These are phyloP conservation scores for Phyllotreta cruciferae DNA, from an alignment of 2,888 invertebrate genomes.

Conservation along the genomic window DNA sequence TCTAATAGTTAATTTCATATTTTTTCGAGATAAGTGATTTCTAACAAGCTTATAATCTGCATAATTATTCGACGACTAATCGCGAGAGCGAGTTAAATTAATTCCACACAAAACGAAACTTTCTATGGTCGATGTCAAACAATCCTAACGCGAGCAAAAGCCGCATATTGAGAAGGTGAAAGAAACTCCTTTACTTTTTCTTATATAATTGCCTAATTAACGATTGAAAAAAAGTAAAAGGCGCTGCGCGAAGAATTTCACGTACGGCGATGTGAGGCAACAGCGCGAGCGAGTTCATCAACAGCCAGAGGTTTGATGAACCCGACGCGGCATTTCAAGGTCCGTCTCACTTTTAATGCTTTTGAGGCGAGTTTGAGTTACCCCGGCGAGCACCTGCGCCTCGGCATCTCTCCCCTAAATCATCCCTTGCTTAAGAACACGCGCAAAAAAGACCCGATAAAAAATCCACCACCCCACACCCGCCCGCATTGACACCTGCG, in stretches of 20 bases:
- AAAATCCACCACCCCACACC: background rate
- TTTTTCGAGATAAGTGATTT: background rate
- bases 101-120: no score
- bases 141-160: no score
- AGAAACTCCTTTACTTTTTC: no score
- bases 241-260: background rate
- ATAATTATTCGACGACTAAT: no score
- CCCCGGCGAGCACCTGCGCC: background rate
- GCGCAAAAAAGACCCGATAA: no score
- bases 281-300: conserved; percentile 25
- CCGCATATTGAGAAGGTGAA: no score
- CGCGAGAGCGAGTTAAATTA: no score
- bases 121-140: no score
- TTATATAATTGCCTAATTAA: no score
- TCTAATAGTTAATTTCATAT: background rate
- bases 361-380: conserved; percentile 18
- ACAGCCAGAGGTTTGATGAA: conserved; percentile 35
- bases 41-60: no score
- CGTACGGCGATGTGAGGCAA: conserved; percentile 27
- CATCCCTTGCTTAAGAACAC: no score
- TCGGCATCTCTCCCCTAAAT: background rate
- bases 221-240: conserved; percentile 1
- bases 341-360: conserved; percentile 37
- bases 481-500: conserved; percentile 38
- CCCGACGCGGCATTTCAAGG: conserved; percentile 47